These are phyloP conservation scores for Triplophysa yarkandensis DNA, from an alignment of 2,797 vertebrate species.

Conservation along the genomic window DNA sequence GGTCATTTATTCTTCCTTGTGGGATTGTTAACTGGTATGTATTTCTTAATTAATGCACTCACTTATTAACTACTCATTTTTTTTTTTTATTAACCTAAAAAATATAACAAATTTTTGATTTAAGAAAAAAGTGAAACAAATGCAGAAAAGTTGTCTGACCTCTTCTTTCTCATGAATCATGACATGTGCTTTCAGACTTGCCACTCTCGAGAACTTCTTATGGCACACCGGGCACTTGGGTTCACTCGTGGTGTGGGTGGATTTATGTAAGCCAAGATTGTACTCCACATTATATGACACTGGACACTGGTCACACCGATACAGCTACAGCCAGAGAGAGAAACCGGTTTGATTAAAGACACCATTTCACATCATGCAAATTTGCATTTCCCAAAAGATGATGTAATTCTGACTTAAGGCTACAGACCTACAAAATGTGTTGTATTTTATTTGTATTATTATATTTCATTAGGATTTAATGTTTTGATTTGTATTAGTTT, in stretches of 20 bases:
- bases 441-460: no score
- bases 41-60: no score
- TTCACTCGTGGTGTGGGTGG: constrained; percentile 88
- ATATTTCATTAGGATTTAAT: no score
- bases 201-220: constrained; percentile 94
- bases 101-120: no score
- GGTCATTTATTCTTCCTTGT: no score
- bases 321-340: constrained; percentile 77
- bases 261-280: constrained; percentile 94
- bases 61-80: no score
- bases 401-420: no score
- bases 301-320: constrained; percentile 93
- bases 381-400: neutral
- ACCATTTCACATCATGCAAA: neutral
- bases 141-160: constrained; percentile 68
- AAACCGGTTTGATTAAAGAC: neutral
- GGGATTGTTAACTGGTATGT: no score
- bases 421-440: no score
- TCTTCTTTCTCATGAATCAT: constrained; percentile 98
- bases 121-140: neutral
- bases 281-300: constrained; percentile 97
- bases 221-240: constrained; percentile 92
- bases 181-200: constrained; percentile 96
- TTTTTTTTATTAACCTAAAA: no score
- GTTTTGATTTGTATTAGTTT: no score